Evolutionary conservation across 2,888 invertebrate species (phyloP).

Genomic region (Nemoura dubitans): DNA sequence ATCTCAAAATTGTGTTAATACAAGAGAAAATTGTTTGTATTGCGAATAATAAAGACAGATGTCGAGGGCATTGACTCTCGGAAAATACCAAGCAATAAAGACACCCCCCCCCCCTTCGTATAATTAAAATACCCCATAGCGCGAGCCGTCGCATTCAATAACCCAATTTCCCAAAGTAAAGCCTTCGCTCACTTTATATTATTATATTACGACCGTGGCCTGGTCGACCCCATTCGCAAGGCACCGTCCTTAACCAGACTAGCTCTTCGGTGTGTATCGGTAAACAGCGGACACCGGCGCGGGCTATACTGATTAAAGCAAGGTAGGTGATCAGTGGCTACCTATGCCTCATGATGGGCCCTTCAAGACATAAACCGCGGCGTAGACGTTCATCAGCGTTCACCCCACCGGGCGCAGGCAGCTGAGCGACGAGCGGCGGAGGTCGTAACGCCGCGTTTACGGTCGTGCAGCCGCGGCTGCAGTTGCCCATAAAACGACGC

Average conservation of each 20-base stretch:
- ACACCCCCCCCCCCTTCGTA: too few relatives aligned
- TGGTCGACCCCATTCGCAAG: not conserved
- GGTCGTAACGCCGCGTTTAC: constrained; percentile 45
- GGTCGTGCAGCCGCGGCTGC: not conserved
- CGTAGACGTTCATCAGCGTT: not conserved
- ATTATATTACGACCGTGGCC: constrained; percentile 2
- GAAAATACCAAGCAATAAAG: not conserved
- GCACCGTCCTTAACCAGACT: not conserved
- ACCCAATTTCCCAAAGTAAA: not conserved
- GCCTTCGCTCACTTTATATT: not conserved
- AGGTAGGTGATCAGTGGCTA: not conserved
- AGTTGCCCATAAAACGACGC: constrained; percentile 45
- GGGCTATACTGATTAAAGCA: not conserved
- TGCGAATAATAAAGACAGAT: not conserved
- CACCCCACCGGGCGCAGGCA: not conserved
- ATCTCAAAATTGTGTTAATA: constrained; percentile 7
- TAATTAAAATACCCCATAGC: not conserved
- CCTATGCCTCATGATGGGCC: not conserved
- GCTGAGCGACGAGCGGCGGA: not conserved
- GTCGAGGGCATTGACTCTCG: not conserved
- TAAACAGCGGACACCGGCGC: not conserved
- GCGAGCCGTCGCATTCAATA: not conserved
- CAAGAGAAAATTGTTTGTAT: not conserved
- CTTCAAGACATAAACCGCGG: not conserved
- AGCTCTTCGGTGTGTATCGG: not conserved